A percentile compares a stretch with the other conserved stretches of the same genome.
phyloP scores from a whole-genome alignment of 2,888 invertebrate species.

The Heliconius sara region DNA sequence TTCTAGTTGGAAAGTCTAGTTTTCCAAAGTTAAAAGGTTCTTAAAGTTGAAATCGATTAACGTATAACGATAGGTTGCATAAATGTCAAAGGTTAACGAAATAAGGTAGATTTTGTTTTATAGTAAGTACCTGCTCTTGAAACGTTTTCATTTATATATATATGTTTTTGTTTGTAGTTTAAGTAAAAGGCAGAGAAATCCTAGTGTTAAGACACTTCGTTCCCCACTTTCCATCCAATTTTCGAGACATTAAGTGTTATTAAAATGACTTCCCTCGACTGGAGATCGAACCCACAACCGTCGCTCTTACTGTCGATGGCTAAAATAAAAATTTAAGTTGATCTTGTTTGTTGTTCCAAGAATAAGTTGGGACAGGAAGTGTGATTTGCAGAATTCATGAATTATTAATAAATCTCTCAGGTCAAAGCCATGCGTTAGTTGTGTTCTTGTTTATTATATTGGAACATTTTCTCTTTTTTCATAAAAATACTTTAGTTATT shows the following conservation, averaged over 20 bases:
- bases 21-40: neutral
- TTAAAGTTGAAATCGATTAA: neutral
- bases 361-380: conserved; percentile 48
- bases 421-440: conserved; percentile 42
- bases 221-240: neutral
- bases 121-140: neutral
- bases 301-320: neutral
- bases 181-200: no score
- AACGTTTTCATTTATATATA: no score
- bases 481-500: neutral
- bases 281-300: neutral
- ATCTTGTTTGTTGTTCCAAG: conserved; percentile 37
- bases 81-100: conserved; percentile 23
- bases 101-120: neutral
- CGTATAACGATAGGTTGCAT: neutral
- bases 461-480: neutral
- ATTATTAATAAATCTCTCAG: conserved; percentile 46
- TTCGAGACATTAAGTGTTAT: neutral
- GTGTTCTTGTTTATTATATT: neutral
- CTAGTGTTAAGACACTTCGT: no score
- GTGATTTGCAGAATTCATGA: conserved; percentile 40
- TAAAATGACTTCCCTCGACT: neutral
- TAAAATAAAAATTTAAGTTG: neutral
- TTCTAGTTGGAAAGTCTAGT: neutral
- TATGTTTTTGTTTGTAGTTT: no score